Evolutionary conservation across 2,797 vertebrate species (phyloP).

Genomic region (Syndactyla subalaris): DNA sequence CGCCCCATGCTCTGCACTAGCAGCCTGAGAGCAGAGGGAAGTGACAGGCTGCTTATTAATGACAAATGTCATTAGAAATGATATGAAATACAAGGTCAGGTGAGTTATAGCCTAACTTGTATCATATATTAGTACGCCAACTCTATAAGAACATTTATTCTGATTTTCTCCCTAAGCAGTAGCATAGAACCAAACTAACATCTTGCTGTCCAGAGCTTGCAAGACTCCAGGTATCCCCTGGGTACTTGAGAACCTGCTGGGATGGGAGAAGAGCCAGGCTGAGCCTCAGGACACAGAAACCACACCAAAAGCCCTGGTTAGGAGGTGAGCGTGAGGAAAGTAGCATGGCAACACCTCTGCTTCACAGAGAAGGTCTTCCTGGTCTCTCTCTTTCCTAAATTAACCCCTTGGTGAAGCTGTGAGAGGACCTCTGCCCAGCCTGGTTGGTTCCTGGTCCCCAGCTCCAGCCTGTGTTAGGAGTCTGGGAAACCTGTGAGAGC

Average conservation of each 20-base stretch:
- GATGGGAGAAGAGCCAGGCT: background rate
- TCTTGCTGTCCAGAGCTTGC: background rate
- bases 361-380: background rate
- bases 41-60: background rate
- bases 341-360: background rate
- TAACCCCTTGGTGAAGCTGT: background rate
- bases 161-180: background rate
- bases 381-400: background rate
- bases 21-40: background rate
- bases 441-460: fast-evolving
- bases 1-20: background rate
- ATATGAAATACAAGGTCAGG: background rate
- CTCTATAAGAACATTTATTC: background rate
- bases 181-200: background rate
- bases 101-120: background rate
- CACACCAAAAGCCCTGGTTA: background rate
- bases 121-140: background rate
- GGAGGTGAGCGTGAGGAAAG: background rate
- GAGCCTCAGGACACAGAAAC: background rate
- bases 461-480: background rate
- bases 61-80: background rate
- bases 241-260: background rate
- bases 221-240: background rate
- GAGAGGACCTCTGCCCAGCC: background rate
- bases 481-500: background rate